Conservation (phyloP, 1,140 invertebrate genomes). For the Ceratitis capitata region DNA sequence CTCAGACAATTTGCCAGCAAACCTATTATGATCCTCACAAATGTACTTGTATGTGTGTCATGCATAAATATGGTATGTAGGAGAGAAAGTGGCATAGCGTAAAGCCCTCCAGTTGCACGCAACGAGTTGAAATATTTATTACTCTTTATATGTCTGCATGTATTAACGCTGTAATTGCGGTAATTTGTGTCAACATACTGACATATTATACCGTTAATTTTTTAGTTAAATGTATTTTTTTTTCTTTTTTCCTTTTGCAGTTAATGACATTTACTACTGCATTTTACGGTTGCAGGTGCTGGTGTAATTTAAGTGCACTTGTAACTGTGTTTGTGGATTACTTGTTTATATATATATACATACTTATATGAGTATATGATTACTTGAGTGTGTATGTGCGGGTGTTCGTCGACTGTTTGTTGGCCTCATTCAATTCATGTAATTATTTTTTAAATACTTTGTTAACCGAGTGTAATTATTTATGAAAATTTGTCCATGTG, state of each 20-base stretch:
- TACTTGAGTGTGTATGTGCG: neutral
- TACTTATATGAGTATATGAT: too few relatives aligned
- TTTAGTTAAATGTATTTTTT: neutral
- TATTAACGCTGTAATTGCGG: neutral
- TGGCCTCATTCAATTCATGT: neutral
- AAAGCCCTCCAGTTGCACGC: neutral
- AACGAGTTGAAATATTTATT: neutral
- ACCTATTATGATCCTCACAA: neutral
- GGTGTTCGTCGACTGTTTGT: neutral
- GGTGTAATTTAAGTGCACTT: neutral
- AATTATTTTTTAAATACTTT: conserved; percentile 33
- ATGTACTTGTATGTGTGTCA: neutral
- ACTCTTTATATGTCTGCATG: too few relatives aligned
- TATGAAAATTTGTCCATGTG: neutral
- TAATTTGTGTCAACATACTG: conserved; percentile 1
- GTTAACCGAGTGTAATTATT: neutral
- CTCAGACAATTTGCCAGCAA: neutral
- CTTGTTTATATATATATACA: too few relatives aligned
- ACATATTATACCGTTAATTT: neutral
- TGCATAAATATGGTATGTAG: too few relatives aligned
- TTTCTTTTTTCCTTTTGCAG: too few relatives aligned
- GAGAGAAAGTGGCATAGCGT: too few relatives aligned
- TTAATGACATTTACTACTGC: neutral
- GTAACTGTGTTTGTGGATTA: too few relatives aligned
- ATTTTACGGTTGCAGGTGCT: neutral